Evolutionary conservation across 2,797 vertebrate genomes (phyloP).

Genomic region (Limosa lapponica): DNA sequence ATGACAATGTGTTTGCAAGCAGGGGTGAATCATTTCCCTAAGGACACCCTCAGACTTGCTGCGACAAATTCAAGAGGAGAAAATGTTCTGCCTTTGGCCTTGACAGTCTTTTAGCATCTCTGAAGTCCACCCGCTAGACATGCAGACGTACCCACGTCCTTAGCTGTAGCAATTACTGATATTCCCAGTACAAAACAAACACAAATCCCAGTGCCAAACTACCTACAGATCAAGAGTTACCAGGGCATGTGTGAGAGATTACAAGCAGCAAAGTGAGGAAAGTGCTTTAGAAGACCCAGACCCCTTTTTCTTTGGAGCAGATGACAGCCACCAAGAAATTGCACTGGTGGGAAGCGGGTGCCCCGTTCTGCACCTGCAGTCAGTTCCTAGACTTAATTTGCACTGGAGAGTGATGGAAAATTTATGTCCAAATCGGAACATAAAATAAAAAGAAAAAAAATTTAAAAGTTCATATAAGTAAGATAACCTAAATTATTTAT

Average conservation of each 20-base stretch:
- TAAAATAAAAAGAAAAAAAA: background rate
- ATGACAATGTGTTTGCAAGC: slow-evolving; percentile 53
- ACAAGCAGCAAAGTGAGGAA: background rate
- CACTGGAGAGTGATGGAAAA: background rate
- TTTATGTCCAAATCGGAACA: background rate
- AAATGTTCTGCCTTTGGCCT: slow-evolving; percentile 8
- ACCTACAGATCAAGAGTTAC: fast-evolving
- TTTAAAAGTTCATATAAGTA: background rate
- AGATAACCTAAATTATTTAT: background rate
- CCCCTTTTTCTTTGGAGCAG: background rate
- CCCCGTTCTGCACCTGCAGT: background rate
- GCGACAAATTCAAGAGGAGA: background rate
- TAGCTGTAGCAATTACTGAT: background rate
- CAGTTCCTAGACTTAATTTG: background rate
- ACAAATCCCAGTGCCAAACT: background rate
- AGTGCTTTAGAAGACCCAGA: background rate
- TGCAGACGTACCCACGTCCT: background rate
- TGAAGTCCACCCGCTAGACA: background rate
- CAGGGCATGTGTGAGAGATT: fast-evolving
- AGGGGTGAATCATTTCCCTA: slow-evolving; percentile 38
- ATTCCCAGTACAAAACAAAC: background rate
- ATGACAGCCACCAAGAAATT: background rate
- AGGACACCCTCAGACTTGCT: background rate
- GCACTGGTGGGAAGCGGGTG: fast-evolving
- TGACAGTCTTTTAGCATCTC: background rate